Percentiles rank a stretch among this genome's conserved stretches.
Conservation (phyloP, 2,113 vertebrate species). For the Jacana jacana region DNA sequence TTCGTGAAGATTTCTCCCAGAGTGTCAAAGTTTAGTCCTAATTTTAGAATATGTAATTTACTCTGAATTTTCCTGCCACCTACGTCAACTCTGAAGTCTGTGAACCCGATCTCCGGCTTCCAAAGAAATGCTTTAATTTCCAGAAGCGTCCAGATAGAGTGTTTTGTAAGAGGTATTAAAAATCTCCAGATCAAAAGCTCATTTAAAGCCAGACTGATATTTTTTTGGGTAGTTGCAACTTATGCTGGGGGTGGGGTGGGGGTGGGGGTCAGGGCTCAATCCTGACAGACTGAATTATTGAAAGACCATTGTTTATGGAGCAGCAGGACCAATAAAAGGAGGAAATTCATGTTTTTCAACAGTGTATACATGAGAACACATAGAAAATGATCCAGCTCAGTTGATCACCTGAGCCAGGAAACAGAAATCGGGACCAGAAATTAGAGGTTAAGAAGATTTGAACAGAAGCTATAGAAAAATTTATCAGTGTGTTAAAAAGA, state of each 20-base stretch:
- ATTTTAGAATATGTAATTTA: not conserved
- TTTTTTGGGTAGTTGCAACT: not conserved
- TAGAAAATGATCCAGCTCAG: not conserved
- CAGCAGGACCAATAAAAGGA: constrained; percentile 11
- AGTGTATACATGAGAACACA: not conserved
- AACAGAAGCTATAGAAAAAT: not conserved
- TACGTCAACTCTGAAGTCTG: not conserved
- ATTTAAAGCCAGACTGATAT: not conserved
- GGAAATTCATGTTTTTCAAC: not conserved
- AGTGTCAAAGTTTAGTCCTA: not conserved
- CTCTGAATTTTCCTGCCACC: not conserved
- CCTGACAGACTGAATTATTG: not conserved
- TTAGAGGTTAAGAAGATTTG: not conserved
- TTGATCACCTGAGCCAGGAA: not conserved
- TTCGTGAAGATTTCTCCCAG: not conserved
- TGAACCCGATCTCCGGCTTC: not conserved
- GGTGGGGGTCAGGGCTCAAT: not conserved
- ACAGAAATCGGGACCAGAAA: not conserved
- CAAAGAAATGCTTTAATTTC: not conserved
- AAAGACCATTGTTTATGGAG: constrained; percentile 10
- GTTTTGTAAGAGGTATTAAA: not conserved
- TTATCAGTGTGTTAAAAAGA: not conserved
- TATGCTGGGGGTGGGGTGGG: not conserved
- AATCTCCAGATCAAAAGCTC: not conserved
- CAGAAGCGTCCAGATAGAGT: not conserved